These are phyloP conservation scores for Drosophila kohkoa DNA, from an alignment of 1,140 invertebrate species.

Conservation along the genomic window DNA sequence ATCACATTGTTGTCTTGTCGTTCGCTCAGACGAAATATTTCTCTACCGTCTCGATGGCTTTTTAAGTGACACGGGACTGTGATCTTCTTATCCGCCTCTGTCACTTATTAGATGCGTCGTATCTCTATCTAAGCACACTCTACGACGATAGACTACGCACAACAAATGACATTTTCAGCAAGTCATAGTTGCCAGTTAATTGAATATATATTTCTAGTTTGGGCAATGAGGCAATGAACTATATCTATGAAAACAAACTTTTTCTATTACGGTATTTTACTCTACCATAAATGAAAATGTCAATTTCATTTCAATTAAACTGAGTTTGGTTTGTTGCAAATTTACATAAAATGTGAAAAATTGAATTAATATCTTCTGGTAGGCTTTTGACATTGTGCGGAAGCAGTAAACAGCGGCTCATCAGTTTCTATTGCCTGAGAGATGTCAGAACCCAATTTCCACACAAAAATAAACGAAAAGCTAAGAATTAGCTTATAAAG, in stretches of 20 bases:
- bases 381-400: not conserved
- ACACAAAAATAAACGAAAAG: slow-evolving; percentile 32
- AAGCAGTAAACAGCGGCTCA: not conserved
- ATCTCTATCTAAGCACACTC: slow-evolving; percentile 30
- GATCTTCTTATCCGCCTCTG: slow-evolving; percentile 29
- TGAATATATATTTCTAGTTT: slow-evolving; percentile 13
- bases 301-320: not conserved
- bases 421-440: slow-evolving; percentile 33
- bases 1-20: slow-evolving; percentile 8
- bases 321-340: not conserved
- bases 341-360: not conserved
- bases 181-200: slow-evolving; percentile 24
- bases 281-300: too few species aligned
- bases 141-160: slow-evolving; percentile 5
- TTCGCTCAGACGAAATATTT: slow-evolving; percentile 15
- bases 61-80: slow-evolving; percentile 61
- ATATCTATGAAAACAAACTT: slow-evolving; percentile 1
- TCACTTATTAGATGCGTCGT: slow-evolving; percentile 46
- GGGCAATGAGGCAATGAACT: slow-evolving; percentile 18
- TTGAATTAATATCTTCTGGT: too few species aligned
- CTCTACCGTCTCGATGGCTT: slow-evolving; percentile 55
- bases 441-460: slow-evolving; percentile 37
- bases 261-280: too few species aligned
- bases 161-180: not conserved
- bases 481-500: slow-evolving; percentile 53